Percentiles rank a stretch among this genome's conserved stretches.
Conservation (phyloP, 2,888 invertebrate species). For the Apoda limacodes region DNA sequence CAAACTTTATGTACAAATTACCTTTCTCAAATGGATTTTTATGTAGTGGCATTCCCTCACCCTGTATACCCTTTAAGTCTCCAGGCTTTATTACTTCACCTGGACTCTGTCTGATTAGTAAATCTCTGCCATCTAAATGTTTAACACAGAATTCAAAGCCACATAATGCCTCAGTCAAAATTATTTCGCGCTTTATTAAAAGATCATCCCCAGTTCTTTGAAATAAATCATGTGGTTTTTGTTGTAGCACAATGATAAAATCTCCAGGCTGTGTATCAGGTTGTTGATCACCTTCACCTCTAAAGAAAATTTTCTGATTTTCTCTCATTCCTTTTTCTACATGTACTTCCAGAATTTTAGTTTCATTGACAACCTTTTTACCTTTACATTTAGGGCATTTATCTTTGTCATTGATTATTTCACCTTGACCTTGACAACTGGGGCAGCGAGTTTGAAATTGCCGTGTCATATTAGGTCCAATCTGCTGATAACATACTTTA, state of each 20-base stretch:
- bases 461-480: constrained; percentile 74
- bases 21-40: constrained; percentile 90
- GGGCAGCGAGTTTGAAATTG: constrained; percentile 73
- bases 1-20: constrained; percentile 87
- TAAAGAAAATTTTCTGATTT: constrained; percentile 85
- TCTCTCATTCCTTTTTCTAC: constrained; percentile 92
- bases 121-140: constrained; percentile 89
- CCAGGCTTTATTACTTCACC: constrained; percentile 90
- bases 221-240: constrained; percentile 83
- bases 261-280: constrained; percentile 90
- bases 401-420: constrained; percentile 82
- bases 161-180: constrained; percentile 90
- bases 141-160: constrained; percentile 87
- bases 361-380: constrained; percentile 84
- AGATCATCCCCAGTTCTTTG: constrained; percentile 82
- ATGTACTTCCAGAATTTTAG: constrained; percentile 87
- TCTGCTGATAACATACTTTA: constrained; percentile 79
- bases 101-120: constrained; percentile 81
- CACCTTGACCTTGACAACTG: constrained; percentile 77
- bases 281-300: constrained; percentile 92
- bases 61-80: constrained; percentile 79
- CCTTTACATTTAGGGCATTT: constrained; percentile 86
- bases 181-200: constrained; percentile 78
- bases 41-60: constrained; percentile 92
- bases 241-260: constrained; percentile 87